Percentiles rank a stretch among this genome's conserved stretches.
phyloP scores from a whole-genome alignment of 1,140 invertebrate species.

The Holcopasites calliopsidis region DNA sequence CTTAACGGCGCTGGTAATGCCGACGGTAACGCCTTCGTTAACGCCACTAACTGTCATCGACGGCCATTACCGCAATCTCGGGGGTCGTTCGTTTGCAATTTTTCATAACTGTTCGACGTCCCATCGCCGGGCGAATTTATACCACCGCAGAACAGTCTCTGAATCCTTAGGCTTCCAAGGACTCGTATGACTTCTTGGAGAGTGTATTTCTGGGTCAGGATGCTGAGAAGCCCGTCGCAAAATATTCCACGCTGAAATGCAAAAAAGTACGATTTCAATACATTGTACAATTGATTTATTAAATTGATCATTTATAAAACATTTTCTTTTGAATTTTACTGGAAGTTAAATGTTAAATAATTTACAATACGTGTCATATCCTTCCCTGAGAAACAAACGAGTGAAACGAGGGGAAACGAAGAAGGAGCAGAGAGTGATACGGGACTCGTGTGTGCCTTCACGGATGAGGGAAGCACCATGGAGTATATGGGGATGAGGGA shows the following conservation, averaged over 20 bases:
- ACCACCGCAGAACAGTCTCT: not conserved
- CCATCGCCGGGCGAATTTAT: constrained; percentile 44
- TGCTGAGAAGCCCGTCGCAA: too few relatives aligned
- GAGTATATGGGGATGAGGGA: constrained; percentile 24
- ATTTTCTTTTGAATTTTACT: too few relatives aligned
- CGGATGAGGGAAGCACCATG: constrained; percentile 26
- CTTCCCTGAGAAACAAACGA: too few relatives aligned
- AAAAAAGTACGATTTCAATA: too few relatives aligned
- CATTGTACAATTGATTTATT: too few relatives aligned
- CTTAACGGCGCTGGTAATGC: constrained; percentile 30
- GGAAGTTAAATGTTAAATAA: too few relatives aligned
- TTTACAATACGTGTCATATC: too few relatives aligned
- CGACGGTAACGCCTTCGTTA: constrained; percentile 40
- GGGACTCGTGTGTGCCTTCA: constrained; percentile 8
- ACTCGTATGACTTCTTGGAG: constrained; percentile 31
- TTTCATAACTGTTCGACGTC: constrained; percentile 27
- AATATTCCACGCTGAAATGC: too few relatives aligned
- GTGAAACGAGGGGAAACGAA: not conserved
- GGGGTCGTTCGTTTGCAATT: constrained; percentile 32
- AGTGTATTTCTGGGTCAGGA: constrained; percentile 70
- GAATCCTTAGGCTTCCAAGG: not conserved
- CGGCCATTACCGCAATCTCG: constrained; percentile 41
- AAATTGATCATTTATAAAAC: too few relatives aligned
- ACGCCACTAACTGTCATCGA: constrained; percentile 37
- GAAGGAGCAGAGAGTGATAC: not conserved